These are phyloP conservation scores for Pandemis heparana DNA, from an alignment of 2,888 invertebrate genomes.

Conservation along the genomic window DNA sequence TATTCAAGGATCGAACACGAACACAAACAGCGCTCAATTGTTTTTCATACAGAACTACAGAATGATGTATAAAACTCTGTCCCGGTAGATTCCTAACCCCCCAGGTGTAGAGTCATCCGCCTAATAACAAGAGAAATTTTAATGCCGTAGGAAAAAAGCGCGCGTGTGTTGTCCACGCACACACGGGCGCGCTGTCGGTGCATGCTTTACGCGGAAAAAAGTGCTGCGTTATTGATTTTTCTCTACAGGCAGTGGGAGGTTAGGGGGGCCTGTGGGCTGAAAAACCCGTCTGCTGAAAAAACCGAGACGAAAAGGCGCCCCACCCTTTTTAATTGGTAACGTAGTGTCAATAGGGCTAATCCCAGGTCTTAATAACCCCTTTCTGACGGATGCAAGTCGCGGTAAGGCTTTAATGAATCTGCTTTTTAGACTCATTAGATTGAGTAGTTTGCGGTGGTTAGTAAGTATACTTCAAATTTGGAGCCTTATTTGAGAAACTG, in stretches of 20 bases:
- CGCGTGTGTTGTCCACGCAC: constrained; percentile 74
- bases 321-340: constrained; percentile 86
- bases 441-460: not conserved
- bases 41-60: not conserved
- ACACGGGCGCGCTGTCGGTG: constrained; percentile 72
- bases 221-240: constrained; percentile 87
- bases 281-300: constrained; percentile 86
- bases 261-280: constrained; percentile 80
- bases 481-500: not conserved
- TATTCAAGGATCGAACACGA: not conserved
- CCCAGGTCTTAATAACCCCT: constrained; percentile 80
- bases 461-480: not conserved
- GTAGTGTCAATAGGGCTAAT: constrained; percentile 86
- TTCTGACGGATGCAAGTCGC: constrained; percentile 82
- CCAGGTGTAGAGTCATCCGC: constrained; percentile 51
- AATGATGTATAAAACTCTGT: not conserved
- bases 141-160: constrained; percentile 75
- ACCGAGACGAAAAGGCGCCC: constrained; percentile 85
- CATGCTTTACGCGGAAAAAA: constrained; percentile 87
- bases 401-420: constrained; percentile 47
- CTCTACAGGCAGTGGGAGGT: constrained; percentile 76
- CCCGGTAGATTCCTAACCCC: not conserved
- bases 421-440: not conserved
- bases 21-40: not conserved
- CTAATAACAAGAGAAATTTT: constrained; percentile 73